Conservation (phyloP, 2,113 vertebrate genomes). For the Salvator merianae region DNA sequence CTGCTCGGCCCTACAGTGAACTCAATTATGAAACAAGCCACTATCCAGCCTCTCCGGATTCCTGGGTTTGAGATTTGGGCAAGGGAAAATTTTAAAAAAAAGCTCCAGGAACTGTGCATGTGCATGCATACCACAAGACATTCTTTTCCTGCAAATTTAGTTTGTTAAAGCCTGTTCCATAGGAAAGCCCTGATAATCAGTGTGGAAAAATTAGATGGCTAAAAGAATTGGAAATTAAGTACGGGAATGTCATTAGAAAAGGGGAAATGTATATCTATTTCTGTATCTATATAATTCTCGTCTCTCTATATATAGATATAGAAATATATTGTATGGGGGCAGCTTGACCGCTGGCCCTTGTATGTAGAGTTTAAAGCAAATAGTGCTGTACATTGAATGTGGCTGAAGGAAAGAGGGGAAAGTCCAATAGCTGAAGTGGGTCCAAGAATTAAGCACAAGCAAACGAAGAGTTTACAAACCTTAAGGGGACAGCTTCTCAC, state of each 20-base stretch:
- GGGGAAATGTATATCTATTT: constrained; percentile 53
- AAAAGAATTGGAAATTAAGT: constrained; percentile 63
- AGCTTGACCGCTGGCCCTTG: constrained; percentile 63
- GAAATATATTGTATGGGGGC: constrained; percentile 61
- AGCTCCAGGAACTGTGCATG: constrained; percentile 89
- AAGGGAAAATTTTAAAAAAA: constrained; percentile 38
- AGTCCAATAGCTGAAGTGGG: constrained; percentile 61
- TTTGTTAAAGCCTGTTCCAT: constrained; percentile 87
- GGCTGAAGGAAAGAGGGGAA: constrained; percentile 62
- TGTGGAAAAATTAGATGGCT: constrained; percentile 72
- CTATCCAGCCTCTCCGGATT: constrained; percentile 98
- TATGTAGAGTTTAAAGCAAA: constrained; percentile 60
- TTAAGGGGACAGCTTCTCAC: constrained; percentile 87
- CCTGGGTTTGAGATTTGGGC: constrained; percentile 89
- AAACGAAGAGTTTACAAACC: constrained; percentile 77
- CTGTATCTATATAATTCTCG: constrained; percentile 36
- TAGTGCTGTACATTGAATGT: constrained; percentile 68
- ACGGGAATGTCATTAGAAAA: constrained; percentile 70
- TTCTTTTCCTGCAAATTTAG: constrained; percentile 84
- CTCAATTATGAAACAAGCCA: constrained; percentile 99
- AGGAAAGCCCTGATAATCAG: constrained; percentile 79
- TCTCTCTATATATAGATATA: constrained; percentile 54
- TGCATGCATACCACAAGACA: constrained; percentile 95
- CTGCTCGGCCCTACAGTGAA: constrained; percentile 98
- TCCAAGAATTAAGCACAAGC: constrained; percentile 81